Evolutionary conservation across 2,113 vertebrate species (phyloP).

Genomic region (Pachycephala philippinensis): DNA sequence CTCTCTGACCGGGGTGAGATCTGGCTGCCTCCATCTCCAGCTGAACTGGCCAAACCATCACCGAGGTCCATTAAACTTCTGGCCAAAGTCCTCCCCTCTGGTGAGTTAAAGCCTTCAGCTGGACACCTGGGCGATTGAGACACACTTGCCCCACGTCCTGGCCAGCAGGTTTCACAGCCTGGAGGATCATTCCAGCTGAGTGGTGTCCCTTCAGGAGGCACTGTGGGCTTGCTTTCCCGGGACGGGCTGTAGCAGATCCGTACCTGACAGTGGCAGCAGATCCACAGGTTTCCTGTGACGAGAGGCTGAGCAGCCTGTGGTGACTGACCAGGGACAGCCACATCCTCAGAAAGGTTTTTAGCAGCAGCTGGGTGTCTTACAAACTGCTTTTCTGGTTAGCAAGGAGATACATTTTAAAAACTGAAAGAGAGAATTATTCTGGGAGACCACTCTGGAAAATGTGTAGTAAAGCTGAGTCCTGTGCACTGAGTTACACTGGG

Average conservation of each 20-base stretch:
- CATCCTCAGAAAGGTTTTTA: background rate
- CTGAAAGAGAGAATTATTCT: background rate
- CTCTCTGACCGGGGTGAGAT: background rate
- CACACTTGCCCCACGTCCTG: no score
- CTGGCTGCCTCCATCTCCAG: background rate
- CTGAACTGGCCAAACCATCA: background rate
- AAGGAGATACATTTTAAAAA: background rate
- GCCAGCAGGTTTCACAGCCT: background rate
- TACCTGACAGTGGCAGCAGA: slow-evolving; percentile 19
- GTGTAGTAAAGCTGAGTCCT: background rate
- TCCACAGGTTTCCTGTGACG: slow-evolving; percentile 20
- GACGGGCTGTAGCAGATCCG: background rate
- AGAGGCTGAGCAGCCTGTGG: background rate
- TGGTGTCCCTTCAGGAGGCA: slow-evolving; percentile 36
- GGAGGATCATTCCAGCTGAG: background rate
- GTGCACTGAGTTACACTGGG: background rate
- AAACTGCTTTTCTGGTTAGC: background rate
- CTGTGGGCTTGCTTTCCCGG: slow-evolving; percentile 21
- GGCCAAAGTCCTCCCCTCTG: background rate
- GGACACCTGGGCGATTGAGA: accelerated
- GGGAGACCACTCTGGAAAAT: background rate
- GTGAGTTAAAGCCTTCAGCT: background rate
- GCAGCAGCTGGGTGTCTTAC: background rate
- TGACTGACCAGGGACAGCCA: background rate
- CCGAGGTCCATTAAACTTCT: background rate